Percentiles rank a stretch among this genome's conserved stretches.
Conservation (phyloP, 2,797 vertebrate species). For the Acrossocheilus wenchowensis region DNA sequence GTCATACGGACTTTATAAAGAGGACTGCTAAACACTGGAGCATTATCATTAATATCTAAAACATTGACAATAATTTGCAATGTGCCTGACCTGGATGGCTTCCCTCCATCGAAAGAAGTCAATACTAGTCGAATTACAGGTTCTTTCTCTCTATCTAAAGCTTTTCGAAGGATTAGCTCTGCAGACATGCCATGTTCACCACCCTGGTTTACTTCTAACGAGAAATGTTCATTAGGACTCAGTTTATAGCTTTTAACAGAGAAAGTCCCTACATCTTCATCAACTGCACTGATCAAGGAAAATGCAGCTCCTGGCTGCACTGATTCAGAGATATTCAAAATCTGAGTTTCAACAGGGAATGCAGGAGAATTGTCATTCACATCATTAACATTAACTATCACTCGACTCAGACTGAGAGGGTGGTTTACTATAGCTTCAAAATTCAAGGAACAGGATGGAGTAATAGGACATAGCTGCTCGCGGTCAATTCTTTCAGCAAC, state of each 20-base stretch:
- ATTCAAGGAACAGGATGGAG: constrained; percentile 81
- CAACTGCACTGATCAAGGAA: constrained; percentile 77
- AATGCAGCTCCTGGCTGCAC: constrained; percentile 73
- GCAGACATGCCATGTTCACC: constrained; percentile 73
- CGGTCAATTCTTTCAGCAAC: constrained; percentile 87
- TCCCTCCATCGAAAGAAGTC: constrained; percentile 80
- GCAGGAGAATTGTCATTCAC: constrained; percentile 74
- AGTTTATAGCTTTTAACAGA: constrained; percentile 80
- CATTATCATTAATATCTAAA: constrained; percentile 80
- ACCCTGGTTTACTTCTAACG: constrained; percentile 70
- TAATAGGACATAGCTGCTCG: constrained; percentile 84
- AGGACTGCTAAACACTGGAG: constrained; percentile 71
- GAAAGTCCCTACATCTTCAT: constrained; percentile 78
- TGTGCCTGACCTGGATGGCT: constrained; percentile 74
- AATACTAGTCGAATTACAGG: constrained; percentile 70
- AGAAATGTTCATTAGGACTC: constrained; percentile 76
- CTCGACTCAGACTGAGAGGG: constrained; percentile 80
- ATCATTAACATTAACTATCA: constrained; percentile 77
- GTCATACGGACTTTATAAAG: constrained; percentile 73
- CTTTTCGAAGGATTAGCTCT: constrained; percentile 76
- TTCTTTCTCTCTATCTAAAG: constrained; percentile 79
- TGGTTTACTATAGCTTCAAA: constrained; percentile 86
- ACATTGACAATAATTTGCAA: constrained; percentile 74
- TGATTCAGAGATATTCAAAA: constrained; percentile 77
- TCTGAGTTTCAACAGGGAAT: constrained; percentile 66